phyloP scores from a whole-genome alignment of 2,888 invertebrate genomes.

The Liodrosophila aerea region DNA sequence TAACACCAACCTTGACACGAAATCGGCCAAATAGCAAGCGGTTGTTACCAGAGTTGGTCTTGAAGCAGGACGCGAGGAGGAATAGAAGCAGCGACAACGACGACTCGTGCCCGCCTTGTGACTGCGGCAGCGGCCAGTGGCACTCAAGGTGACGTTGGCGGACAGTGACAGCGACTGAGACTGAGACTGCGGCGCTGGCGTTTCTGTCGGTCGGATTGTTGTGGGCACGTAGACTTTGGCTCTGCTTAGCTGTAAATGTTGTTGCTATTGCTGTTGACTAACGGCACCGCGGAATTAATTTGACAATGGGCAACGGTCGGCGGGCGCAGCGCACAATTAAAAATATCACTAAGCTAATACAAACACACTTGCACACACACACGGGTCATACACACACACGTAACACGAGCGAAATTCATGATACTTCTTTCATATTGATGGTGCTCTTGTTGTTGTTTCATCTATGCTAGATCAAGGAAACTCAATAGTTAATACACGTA shows the following conservation, averaged over 20 bases:
- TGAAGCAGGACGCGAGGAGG: slow-evolving; percentile 2
- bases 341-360: slow-evolving; percentile 72
- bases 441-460: slow-evolving; percentile 9
- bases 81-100: slow-evolving; percentile 16
- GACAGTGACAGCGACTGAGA: slow-evolving; percentile 13
- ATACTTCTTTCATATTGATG: slow-evolving; percentile 38
- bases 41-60: slow-evolving; percentile 22
- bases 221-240: slow-evolving; percentile 44
- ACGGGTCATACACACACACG: slow-evolving; percentile 11
- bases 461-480: slow-evolving; percentile 12
- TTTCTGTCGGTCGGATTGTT: slow-evolving; percentile 11
- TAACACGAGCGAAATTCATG: slow-evolving; percentile 26
- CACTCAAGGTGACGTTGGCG: slow-evolving; percentile 53
- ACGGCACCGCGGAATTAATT: slow-evolving; percentile 53
- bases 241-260: slow-evolving; percentile 39
- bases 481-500: slow-evolving; percentile 11
- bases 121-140: slow-evolving; percentile 40
- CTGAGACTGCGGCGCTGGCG: slow-evolving; percentile 5
- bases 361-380: slow-evolving; percentile 30
- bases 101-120: slow-evolving; percentile 51
- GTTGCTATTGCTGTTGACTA: slow-evolving; percentile 35
- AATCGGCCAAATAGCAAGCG: slow-evolving; percentile 7
- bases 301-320: slow-evolving; percentile 32
- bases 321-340: slow-evolving; percentile 53
- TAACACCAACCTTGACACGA: slow-evolving; percentile 48